phyloP scores from a whole-genome alignment of 2,113 vertebrate genomes.

The Lathamus discolor region DNA sequence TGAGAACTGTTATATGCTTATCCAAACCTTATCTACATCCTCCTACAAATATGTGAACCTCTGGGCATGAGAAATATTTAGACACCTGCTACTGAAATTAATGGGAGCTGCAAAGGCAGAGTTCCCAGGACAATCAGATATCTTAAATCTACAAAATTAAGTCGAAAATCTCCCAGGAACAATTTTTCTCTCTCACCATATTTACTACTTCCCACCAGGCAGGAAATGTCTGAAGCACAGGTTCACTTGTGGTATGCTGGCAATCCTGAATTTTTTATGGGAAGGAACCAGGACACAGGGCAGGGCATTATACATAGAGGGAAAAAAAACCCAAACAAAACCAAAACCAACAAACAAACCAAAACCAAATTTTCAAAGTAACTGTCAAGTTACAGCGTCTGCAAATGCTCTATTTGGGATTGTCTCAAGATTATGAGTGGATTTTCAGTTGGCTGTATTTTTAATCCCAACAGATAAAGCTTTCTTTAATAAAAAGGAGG shows the following conservation, averaged over 20 bases:
- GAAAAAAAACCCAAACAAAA: background rate
- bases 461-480: conserved; percentile 12
- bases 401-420: background rate
- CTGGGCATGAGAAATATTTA: conserved; percentile 54
- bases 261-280: background rate
- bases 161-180: conserved; percentile 45
- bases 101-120: background rate
- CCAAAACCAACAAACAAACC: background rate
- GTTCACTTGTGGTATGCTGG: background rate
- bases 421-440: background rate
- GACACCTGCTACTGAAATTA: conserved; percentile 64
- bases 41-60: conserved; percentile 46
- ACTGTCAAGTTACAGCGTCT: background rate
- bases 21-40: conserved; percentile 54
- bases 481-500: background rate
- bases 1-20: conserved; percentile 52
- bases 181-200: conserved; percentile 54
- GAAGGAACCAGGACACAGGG: background rate
- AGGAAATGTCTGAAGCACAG: conserved; percentile 29
- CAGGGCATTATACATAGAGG: background rate
- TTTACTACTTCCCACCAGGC: conserved; percentile 43
- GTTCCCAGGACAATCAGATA: conserved; percentile 48
- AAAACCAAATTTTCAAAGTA: background rate
- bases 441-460: conserved; percentile 24
- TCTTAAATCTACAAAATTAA: conserved; percentile 47